These are phyloP conservation scores for Agrochola lota DNA, from an alignment of 2,888 invertebrate genomes.

Conservation along the genomic window DNA sequence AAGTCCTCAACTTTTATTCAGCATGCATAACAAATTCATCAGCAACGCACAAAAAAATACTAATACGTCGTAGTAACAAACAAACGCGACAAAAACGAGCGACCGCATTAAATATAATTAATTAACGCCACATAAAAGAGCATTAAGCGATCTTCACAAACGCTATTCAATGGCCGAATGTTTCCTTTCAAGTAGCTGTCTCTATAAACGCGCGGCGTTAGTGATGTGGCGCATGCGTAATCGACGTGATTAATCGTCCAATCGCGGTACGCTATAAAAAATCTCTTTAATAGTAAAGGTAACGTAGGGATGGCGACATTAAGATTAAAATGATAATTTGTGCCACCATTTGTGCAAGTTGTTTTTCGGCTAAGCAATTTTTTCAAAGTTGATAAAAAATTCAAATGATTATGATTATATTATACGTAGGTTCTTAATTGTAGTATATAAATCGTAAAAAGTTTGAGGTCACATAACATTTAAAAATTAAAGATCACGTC, in stretches of 20 bases:
- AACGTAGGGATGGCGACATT: constrained; percentile 41
- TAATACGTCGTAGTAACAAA: constrained; percentile 63
- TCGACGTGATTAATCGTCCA: constrained; percentile 80
- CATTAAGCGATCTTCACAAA: constrained; percentile 76
- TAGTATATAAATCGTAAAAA: not conserved
- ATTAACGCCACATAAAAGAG: constrained; percentile 83
- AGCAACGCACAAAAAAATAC: constrained; percentile 63
- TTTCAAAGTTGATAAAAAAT: not conserved
- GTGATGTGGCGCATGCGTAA: constrained; percentile 82
- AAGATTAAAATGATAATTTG: constrained; percentile 24
- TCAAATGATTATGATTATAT: not conserved
- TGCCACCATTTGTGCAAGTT: not conserved
- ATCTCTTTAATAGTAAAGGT: constrained; percentile 60
- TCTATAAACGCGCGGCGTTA: constrained; percentile 80
- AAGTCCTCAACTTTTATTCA: constrained; percentile 63
- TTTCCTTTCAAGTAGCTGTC: constrained; percentile 83
- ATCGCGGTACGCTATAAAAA: constrained; percentile 70
- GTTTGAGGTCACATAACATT: not conserved
- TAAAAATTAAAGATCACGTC: no score
- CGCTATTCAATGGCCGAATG: constrained; percentile 77
- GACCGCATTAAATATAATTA: constrained; percentile 87
- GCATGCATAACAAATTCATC: constrained; percentile 69
- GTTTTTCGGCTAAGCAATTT: not conserved
- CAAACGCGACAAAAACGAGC: constrained; percentile 73
- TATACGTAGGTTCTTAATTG: no score